Evolutionary conservation across 2,888 invertebrate species (phyloP).

Genomic region (Epicampocera succincta): DNA sequence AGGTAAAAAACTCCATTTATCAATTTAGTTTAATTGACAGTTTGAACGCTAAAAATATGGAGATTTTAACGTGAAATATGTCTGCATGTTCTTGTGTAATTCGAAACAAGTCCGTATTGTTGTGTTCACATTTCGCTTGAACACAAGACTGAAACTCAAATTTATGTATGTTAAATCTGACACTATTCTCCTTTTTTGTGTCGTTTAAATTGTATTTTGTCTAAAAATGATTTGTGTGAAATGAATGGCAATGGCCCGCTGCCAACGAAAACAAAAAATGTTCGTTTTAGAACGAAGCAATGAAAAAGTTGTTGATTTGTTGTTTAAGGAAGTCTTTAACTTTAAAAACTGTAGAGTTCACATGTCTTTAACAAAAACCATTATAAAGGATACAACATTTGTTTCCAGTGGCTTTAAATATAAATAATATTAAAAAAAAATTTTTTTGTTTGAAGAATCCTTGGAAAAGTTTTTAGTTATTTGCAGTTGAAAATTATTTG

Average conservation of each 20-base stretch:
- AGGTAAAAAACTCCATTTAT: constrained; percentile 35
- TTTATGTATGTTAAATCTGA: not conserved
- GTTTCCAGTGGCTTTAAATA: too few relatives aligned
- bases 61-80: constrained; percentile 27
- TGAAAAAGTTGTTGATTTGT: not conserved
- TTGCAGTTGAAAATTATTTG: too few relatives aligned
- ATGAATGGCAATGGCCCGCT: constrained; percentile 9
- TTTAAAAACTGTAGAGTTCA: too few relatives aligned
- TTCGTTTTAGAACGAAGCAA: not conserved
- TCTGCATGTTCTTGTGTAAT: not conserved
- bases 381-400: too few relatives aligned
- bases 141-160: not conserved
- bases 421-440: too few relatives aligned
- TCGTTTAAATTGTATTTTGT: not conserved
- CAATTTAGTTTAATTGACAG: constrained; percentile 61
- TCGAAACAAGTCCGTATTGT: not conserved
- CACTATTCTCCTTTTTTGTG: not conserved
- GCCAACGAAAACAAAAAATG: not conserved
- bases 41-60: constrained; percentile 22
- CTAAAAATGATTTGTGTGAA: constrained; percentile 18
- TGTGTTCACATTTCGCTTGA: not conserved
- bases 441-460: too few relatives aligned
- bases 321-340: not conserved
- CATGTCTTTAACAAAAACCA: too few relatives aligned
- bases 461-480: too few relatives aligned